These are phyloP conservation scores for Pilophorus perplexus DNA, from an alignment of 2,888 invertebrate species.

Conservation along the genomic window DNA sequence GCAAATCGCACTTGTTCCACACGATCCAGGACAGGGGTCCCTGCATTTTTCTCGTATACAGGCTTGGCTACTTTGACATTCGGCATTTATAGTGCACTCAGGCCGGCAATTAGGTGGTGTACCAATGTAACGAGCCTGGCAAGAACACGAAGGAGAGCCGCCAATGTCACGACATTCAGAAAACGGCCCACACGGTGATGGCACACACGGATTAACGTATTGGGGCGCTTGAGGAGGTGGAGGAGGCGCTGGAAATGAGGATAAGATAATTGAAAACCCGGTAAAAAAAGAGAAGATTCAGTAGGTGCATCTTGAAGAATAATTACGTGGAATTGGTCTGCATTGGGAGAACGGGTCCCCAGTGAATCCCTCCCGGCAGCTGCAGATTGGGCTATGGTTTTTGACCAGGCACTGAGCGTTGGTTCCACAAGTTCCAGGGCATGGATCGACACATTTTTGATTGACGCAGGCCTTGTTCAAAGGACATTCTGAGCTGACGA, in stretches of 20 bases:
- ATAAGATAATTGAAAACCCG: too few species aligned
- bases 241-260: slow-evolving; percentile 26
- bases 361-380: slow-evolving; percentile 65
- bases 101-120: slow-evolving; percentile 56
- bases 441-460: slow-evolving; percentile 58
- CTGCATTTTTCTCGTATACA: slow-evolving; percentile 56
- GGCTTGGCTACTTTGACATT: slow-evolving; percentile 54
- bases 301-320: background rate
- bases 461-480: slow-evolving; percentile 55
- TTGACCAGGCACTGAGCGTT: slow-evolving; percentile 71
- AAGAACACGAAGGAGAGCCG: slow-evolving; percentile 54
- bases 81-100: slow-evolving; percentile 55
- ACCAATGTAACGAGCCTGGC: slow-evolving; percentile 53
- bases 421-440: slow-evolving; percentile 71
- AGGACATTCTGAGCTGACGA: slow-evolving; percentile 62
- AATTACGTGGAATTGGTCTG: slow-evolving; percentile 52
- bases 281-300: background rate
- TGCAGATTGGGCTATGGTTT: slow-evolving; percentile 74
- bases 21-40: slow-evolving; percentile 56
- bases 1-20: slow-evolving; percentile 56
- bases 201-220: slow-evolving; percentile 59
- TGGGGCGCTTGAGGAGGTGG: slow-evolving; percentile 27
- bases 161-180: slow-evolving; percentile 53
- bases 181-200: slow-evolving; percentile 62
- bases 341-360: slow-evolving; percentile 70